These are phyloP conservation scores for Andrena bicolor DNA, from an alignment of 2,888 invertebrate genomes.

Conservation along the genomic window DNA sequence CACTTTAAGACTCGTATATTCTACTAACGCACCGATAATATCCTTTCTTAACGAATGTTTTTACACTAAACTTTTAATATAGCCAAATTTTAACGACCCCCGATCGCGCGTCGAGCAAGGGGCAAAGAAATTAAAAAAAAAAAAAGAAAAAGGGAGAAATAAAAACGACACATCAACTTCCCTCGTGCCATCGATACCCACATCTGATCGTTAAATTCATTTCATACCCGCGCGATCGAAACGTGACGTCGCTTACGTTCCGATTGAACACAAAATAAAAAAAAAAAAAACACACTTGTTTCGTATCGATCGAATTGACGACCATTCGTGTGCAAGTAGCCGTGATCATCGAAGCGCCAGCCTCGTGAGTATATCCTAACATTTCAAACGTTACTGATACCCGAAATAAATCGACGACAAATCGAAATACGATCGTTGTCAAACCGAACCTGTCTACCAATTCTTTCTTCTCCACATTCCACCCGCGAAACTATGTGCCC, in stretches of 20 bases:
- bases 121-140: background rate
- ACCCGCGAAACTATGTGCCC: background rate
- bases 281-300: conserved; percentile 27
- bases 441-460: conserved; percentile 22
- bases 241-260: conserved; percentile 20
- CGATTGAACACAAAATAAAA: background rate
- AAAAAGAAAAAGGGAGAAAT: conserved; percentile 1
- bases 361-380: conserved; percentile 70
- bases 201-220: conserved; percentile 57
- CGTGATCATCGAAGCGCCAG: conserved; percentile 64
- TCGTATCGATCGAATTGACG: conserved; percentile 56
- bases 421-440: conserved; percentile 63
- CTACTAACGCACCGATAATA: conserved; percentile 56
- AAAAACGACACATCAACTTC: conserved; percentile 56
- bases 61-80: conserved; percentile 70
- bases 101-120: conserved; percentile 20
- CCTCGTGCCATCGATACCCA: conserved; percentile 60
- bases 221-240: conserved; percentile 25
- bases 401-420: conserved; percentile 67
- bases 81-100: conserved; percentile 49
- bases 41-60: conserved; percentile 69
- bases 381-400: conserved; percentile 70
- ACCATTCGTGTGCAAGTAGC: conserved; percentile 62
- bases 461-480: conserved; percentile 8
- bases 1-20: conserved; percentile 57